phyloP scores from a whole-genome alignment of 2,113 vertebrate genomes.

The Lontra canadensis region DNA sequence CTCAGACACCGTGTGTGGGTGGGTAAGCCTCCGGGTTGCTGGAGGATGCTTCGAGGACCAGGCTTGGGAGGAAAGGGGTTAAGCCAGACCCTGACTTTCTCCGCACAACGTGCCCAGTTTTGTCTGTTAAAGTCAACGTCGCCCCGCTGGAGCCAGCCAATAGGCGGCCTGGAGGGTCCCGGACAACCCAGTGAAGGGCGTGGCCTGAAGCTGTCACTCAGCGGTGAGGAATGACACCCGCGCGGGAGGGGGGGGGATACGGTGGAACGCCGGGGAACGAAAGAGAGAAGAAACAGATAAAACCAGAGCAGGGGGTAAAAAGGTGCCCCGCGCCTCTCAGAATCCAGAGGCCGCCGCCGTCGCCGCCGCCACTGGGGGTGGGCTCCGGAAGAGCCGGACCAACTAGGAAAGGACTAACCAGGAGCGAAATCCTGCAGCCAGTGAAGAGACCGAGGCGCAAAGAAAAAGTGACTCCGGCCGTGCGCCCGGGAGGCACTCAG shows the following conservation, averaged over 20 bases:
- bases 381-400: constrained; percentile 44
- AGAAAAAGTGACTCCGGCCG: constrained; percentile 45
- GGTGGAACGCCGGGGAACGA: constrained; percentile 75
- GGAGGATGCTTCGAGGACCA: not conserved
- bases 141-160: constrained; percentile 85
- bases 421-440: not conserved
- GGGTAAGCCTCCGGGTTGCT: fast-evolving
- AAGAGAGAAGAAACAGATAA: constrained; percentile 79
- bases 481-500: not conserved
- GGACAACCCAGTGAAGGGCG: constrained; percentile 67
- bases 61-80: constrained; percentile 79
- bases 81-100: constrained; percentile 58
- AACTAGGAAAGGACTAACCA: not conserved
- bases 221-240: constrained; percentile 86
- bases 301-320: constrained; percentile 54
- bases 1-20: not conserved
- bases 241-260: constrained; percentile 80
- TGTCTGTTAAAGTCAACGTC: constrained; percentile 68
- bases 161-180: constrained; percentile 46
- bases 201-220: constrained; percentile 86
- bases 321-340: constrained; percentile 61
- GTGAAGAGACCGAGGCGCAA: not conserved
- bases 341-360: constrained; percentile 18
- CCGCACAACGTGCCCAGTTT: not conserved
- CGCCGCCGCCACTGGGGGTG: not conserved